Base-by-base conservation (phyloP, 2,888 invertebrate species). In the Morpho helenor region DNA sequence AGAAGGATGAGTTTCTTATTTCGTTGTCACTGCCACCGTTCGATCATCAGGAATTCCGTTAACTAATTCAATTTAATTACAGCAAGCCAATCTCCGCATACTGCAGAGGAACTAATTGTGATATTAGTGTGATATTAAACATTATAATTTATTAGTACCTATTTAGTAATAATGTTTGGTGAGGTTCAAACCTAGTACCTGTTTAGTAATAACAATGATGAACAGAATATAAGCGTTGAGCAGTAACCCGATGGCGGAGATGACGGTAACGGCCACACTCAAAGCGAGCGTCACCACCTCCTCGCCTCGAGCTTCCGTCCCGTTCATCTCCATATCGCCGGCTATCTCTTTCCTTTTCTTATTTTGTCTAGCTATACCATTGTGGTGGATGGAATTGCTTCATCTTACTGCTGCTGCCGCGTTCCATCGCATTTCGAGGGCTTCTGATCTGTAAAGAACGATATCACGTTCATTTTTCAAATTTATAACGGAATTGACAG, bases 221-320 rank as follows among this genome's bases (percentile, higher is more conserved):
- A 95, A 91, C 45, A 96, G 85, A 74, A 96, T 94, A 79, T 95
- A 96, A 52, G 92, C 93, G 84, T 96, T 96, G 76, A 95, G 92
- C 68, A 95, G 84, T 67, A 95, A 89, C 70, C 96, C 96, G 70
- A 94, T 82, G 68, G 93, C 88, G 76, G 94, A 93, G 81, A 94
- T 91, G 79, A 94, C 91, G 84, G 94, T 93, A 77, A 95, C 91
- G 73, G 94, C 92, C 71, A 94, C 92, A 81, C 92, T 93, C 72
- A 94, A 91, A 80, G 92, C 92, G 84, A 94, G 90, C 79, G 92
- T 89, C 88, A 92, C 93, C 79, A 91, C 93, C 81, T 86, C 89
- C 75, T 83, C 83, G 73, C 77, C 79, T 67, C 79, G 80, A 70
- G 77, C 70, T 61, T 83, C 84, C 77, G 89, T 88, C 82, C 80